phyloP scores from a whole-genome alignment of 23 tunicate genomes.

The Clavelina lepadiformis region DNA sequence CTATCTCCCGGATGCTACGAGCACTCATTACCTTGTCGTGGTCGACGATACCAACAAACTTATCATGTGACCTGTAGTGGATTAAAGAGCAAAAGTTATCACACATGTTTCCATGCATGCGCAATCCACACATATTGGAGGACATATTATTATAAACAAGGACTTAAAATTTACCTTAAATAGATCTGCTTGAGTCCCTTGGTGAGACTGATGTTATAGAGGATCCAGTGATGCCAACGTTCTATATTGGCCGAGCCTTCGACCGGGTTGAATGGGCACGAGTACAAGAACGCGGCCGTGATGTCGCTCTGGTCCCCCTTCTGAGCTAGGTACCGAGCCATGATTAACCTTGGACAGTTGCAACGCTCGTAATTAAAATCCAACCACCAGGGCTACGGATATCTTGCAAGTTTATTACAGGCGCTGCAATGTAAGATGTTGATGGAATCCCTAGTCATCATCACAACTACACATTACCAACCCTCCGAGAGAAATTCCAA shows the following conservation, averaged over 20 bases:
- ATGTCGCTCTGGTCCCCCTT: constrained; percentile 27
- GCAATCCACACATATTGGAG: not conserved
- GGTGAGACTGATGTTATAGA: constrained; percentile 47
- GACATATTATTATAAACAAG: not conserved
- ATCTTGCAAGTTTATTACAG: too few species aligned
- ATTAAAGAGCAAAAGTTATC: not conserved
- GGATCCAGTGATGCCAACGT: constrained; percentile 73
- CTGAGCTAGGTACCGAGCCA: constrained; percentile 58
- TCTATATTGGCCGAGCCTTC: constrained; percentile 50
- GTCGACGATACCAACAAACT: constrained; percentile 45
- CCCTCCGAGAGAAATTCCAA: constrained; percentile 89
- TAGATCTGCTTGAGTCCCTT: constrained; percentile 33
- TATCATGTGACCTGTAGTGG: constrained; percentile 26
- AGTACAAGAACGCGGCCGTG: constrained; percentile 44
- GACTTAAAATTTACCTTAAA: constrained; percentile 28
- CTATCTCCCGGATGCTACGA: constrained; percentile 47
- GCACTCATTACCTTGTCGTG: constrained; percentile 52
- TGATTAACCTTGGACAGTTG: constrained; percentile 29
- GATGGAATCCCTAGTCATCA: too few species aligned
- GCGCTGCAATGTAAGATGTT: too few species aligned
- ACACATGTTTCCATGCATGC: not conserved
- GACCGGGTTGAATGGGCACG: constrained; percentile 71
- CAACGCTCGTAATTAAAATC: not conserved
- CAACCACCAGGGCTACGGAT: too few species aligned
- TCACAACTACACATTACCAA: too few species aligned